phyloP scores from a whole-genome alignment of 2,888 invertebrate species.

The Tenthredo amoena region DNA sequence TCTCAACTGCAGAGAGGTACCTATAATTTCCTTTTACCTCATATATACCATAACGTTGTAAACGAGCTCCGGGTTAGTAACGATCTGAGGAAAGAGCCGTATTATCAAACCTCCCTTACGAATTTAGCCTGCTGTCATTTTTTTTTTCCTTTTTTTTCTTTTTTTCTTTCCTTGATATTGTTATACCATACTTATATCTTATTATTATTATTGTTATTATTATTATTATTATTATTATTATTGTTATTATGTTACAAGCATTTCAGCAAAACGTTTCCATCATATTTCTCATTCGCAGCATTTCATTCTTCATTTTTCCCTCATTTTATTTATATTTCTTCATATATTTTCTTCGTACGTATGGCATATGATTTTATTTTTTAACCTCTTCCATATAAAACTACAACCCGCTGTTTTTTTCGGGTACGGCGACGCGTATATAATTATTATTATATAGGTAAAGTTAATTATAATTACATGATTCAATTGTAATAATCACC shows the following conservation, averaged over 20 bases:
- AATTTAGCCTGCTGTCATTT: background rate
- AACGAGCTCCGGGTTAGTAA: background rate
- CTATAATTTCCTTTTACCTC: too few species aligned
- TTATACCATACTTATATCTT: background rate
- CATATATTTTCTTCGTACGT: background rate
- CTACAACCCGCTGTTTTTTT: background rate
- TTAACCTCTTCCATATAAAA: background rate
- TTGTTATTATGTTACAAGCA: conserved; percentile 3
- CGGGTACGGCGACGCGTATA: background rate
- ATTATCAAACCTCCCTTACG: background rate
- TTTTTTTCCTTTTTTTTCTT: too few species aligned
- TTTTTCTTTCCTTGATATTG: background rate
- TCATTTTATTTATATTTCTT: background rate
- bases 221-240: background rate
- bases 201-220: background rate
- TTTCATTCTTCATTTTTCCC: background rate
- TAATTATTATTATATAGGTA: background rate
- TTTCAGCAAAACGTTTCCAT: conserved; percentile 4
- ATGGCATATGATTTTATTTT: background rate
- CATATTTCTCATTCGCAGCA: background rate
- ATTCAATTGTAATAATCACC: background rate
- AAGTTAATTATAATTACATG: background rate
- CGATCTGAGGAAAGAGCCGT: background rate
- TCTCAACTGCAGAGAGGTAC: too few species aligned
- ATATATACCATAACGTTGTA: background rate